Base-by-base conservation (phyloP, 1,140 invertebrate genomes). In the Leptinotarsa undecemlineata region DNA sequence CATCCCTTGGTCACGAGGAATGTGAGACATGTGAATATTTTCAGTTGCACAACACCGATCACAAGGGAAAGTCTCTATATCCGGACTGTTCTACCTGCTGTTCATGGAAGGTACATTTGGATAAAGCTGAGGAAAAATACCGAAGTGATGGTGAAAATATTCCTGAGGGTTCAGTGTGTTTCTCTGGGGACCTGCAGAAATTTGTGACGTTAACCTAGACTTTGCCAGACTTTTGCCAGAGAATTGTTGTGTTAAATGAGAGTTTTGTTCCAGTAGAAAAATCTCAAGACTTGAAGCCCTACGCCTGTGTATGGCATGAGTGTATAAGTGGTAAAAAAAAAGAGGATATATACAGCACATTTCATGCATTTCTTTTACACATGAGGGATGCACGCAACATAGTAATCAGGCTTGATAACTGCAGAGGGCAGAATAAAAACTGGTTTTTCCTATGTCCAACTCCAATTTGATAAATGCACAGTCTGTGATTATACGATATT, bases 141-240 rank as follows among this genome's bases (percentile, higher is more conserved):
- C 48, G 48, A n/a, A 51, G 48, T 15, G 13, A 51, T 51, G 17
- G 13, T 15, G 48, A 51, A 51, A n/a, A 14, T 51, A 51, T 51
- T 63, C 3, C 62, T 19, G 20, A 8, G 15, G 8, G 8, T 4
- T n/a, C 62, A 63, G 20, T 14, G 76, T 20, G 66, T 73, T 48
- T 80, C 57, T 67, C 75, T 67, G 71, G 72, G 48, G 74, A 82
- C 74, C 68, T 83, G 57, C 79, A 84, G 77, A 83, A 84, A 78
- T 79, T 83, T 19, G 23, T 84, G 21, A 81, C 84, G 80, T 67
- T 84, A 26, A 26, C 83, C 81, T 6, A 74, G 78, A 23, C 74
- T 84, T 62, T n/a, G n/a, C n/a, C n/a, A n/a, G n/a, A n/a, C n/a
- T n/a, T 81, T 71, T 76, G 75, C 60, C 74, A 71, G 11, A 48